A percentile compares a stretch with the other conserved stretches of the same genome.
These are phyloP conservation scores for Hexactinellida sp. DNA, from an alignment of 37 sponge, comb jelly and placozoan species.

Conservation along the genomic window DNA sequence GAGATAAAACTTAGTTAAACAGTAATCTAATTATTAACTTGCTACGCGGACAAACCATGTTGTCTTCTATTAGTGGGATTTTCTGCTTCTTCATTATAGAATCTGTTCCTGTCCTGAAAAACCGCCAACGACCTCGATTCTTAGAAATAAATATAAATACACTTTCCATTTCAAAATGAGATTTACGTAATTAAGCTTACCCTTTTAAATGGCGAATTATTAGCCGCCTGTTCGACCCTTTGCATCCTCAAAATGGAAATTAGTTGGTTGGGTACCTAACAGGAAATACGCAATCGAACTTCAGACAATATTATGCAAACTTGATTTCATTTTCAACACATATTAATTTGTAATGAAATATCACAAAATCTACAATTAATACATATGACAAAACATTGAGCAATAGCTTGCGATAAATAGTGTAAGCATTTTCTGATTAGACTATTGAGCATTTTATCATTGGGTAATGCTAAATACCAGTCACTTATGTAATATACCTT, in stretches of 20 bases:
- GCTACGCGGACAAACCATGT: background rate
- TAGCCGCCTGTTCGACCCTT: background rate
- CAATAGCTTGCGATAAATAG: too few relatives aligned
- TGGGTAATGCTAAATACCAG: too few relatives aligned
- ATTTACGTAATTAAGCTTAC: background rate
- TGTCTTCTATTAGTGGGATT: background rate
- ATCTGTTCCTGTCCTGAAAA: background rate
- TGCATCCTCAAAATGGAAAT: background rate
- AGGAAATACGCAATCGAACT: too few relatives aligned
- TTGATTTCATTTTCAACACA: too few relatives aligned
- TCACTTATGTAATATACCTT: too few relatives aligned
- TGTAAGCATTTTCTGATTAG: too few relatives aligned
- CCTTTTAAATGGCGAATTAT: background rate
- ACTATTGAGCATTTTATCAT: too few relatives aligned
- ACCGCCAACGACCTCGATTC: background rate
- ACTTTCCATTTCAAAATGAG: background rate
- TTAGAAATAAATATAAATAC: background rate
- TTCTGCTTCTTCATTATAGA: background rate
- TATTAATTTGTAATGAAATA: too few relatives aligned
- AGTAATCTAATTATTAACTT: background rate
- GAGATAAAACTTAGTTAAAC: background rate
- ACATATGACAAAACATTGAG: too few relatives aligned
- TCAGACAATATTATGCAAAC: too few relatives aligned
- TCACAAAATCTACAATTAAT: too few relatives aligned
- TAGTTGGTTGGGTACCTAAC: background rate